Conservation (phyloP, 2,888 invertebrate genomes). For the Nephrotoma flavescens region DNA sequence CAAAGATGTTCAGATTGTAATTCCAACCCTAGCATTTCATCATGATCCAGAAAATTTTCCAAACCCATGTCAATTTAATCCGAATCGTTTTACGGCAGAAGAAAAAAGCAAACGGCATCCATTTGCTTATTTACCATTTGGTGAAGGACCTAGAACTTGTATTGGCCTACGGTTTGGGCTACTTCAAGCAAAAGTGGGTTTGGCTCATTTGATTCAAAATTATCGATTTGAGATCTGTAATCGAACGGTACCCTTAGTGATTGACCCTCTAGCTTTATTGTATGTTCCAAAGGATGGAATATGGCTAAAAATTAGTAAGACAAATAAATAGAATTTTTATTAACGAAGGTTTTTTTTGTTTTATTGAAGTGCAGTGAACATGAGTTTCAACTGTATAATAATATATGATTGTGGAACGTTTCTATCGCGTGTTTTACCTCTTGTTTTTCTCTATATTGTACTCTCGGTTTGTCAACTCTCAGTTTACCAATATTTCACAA, state of each 20-base stretch:
- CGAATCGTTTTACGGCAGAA: not conserved
- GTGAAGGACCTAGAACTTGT: not conserved
- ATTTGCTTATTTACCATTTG: not conserved
- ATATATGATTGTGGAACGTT: too few species aligned
- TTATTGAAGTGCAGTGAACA: not conserved
- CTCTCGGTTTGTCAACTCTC: not conserved
- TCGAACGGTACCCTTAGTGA: not conserved
- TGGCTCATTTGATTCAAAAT: not conserved
- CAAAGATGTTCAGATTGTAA: conserved; percentile 17
- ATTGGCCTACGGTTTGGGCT: not conserved
- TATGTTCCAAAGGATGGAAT: not conserved
- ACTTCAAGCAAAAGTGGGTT: not conserved
- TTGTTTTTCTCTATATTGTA: not conserved
- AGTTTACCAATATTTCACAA: not conserved
- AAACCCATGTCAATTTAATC: not conserved
- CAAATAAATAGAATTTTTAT: not conserved
- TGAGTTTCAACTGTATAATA: not conserved
- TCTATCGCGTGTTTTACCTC: not conserved
- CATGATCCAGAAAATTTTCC: conserved; percentile 7
- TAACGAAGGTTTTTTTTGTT: not conserved
- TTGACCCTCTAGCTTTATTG: not conserved
- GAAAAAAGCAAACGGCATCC: not conserved
- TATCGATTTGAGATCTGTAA: not conserved
- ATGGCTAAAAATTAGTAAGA: not conserved
- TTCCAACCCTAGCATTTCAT: conserved; percentile 23